Conservation (phyloP, 2,888 invertebrate species). For the Scaptomyza polygonia region DNA sequence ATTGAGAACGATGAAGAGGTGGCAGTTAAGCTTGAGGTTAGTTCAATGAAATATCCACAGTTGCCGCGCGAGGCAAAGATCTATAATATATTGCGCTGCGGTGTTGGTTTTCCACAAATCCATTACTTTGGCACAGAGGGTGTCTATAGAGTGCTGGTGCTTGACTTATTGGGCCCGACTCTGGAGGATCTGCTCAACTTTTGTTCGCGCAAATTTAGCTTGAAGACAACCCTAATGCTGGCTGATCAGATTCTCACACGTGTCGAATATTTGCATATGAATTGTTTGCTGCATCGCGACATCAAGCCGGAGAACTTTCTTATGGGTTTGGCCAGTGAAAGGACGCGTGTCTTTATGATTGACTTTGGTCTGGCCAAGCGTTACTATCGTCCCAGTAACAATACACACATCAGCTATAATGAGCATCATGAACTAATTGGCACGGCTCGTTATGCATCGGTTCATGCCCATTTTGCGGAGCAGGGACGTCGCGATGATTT, state of each 20-base stretch:
- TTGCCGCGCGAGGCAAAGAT: constrained; percentile 61
- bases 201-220: constrained; percentile 54
- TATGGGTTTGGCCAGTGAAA: constrained; percentile 56
- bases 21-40: constrained; percentile 56
- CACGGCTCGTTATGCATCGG: constrained; percentile 67
- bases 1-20: constrained; percentile 47
- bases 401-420: constrained; percentile 51
- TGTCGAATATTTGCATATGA: constrained; percentile 58
- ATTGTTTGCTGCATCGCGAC: constrained; percentile 61
- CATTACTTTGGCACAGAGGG: constrained; percentile 60
- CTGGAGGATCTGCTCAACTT: constrained; percentile 65
- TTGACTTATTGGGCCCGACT: constrained; percentile 63
- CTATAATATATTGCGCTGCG: constrained; percentile 50
- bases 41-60: constrained; percentile 31
- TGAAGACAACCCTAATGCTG: constrained; percentile 67
- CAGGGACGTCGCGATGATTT: constrained; percentile 67
- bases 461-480: constrained; percentile 63
- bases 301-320: constrained; percentile 72
- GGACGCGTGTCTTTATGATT: constrained; percentile 54
- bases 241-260: constrained; percentile 62
- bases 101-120: constrained; percentile 53
- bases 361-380: constrained; percentile 68
- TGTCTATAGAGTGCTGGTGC: constrained; percentile 58
- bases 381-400: constrained; percentile 45
- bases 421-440: constrained; percentile 58